Evolutionary conservation across 1,140 invertebrate genomes (phyloP).

Genomic region (Drosophila parvula): DNA sequence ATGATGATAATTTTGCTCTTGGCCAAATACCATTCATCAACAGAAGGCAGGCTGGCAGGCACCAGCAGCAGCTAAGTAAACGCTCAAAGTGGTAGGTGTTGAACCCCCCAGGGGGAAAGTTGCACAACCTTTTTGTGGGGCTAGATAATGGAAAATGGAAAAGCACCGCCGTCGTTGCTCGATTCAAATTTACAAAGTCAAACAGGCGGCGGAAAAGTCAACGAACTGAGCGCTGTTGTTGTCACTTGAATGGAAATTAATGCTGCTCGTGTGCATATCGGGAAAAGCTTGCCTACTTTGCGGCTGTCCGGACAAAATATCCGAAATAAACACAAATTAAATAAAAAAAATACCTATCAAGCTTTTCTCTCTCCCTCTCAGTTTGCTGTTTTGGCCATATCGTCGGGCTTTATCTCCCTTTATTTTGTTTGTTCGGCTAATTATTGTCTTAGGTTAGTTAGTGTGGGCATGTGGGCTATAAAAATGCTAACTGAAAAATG

Average conservation of each 20-base stretch:
- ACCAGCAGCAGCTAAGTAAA: conserved; percentile 30
- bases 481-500: conserved; percentile 54
- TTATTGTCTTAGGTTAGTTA: conserved; percentile 83
- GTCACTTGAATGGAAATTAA: conserved; percentile 32
- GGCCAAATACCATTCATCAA: conserved; percentile 35
- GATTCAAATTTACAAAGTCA: conserved; percentile 47
- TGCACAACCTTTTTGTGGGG: conserved; percentile 64
- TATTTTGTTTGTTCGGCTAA: conserved; percentile 64
- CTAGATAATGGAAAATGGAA: conserved; percentile 49
- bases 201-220: conserved; percentile 37
- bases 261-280: conserved; percentile 31
- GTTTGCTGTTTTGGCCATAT: conserved; percentile 1
- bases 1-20: conserved; percentile 35
- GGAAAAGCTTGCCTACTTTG: conserved; percentile 45
- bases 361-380: conserved; percentile 10
- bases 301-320: conserved; percentile 31
- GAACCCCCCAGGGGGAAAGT: conserved; percentile 54
- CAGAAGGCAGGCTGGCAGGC: background rate
- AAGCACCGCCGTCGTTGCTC: conserved; percentile 16
- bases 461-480: conserved; percentile 63
- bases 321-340: background rate
- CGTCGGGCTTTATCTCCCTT: conserved; percentile 17
- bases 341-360: conserved; percentile 8
- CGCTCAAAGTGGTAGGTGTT: conserved; percentile 66
- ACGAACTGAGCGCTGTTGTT: conserved; percentile 32